Evolutionary conservation across 2,797 vertebrate species (phyloP), one percentile per base, ranked within the genome.

Genomic region (Neosalanx taihuensis): DNA sequence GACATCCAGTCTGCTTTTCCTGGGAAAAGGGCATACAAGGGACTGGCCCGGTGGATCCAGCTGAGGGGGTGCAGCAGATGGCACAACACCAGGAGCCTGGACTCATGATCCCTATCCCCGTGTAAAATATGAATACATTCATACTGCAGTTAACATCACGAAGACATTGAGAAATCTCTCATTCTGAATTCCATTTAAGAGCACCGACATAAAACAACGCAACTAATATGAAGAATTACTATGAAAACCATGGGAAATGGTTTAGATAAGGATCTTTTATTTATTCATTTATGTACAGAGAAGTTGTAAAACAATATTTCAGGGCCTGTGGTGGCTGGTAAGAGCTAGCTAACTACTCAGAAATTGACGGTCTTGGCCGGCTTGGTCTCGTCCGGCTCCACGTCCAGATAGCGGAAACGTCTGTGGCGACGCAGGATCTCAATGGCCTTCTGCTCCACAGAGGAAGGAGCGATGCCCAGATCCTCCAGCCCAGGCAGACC

Each of bases 361-460:
- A 89, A 74, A 59, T 79, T 85, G 73, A 96, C 91, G 0, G 95
- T 95, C 87, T 93, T 97, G 61, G 94, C 85, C 0, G 94, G 95
- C 77, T 94, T 96, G 3, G 89, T 88, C 0, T 95, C 95, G 7
- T 94, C 94, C 12, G 95, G 77, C 29, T 96, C 94, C 0, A 94
- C 74, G 0, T 95, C 92, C 72, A 97, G 78, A 92, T 93, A 95
- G 74, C 96, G 95, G 90, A 82, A 96, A 3, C 87, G 87, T 26
- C 97, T 97, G 76, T 99, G 97, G 18, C 94, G 93, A 33, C 97
- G 94, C 77, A 99, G 87, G 70, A 96, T 91, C 85, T 99, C 96
- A 0, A 98, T 97, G 12, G 96, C 95, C 84, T 86, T 97, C 81
- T 94, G 91, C 60, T 99, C 97, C 56, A 99, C 85, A 0, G 93